Base-by-base conservation (phyloP, 1,140 invertebrate genomes). In the Drosophila seguyi region DNA sequence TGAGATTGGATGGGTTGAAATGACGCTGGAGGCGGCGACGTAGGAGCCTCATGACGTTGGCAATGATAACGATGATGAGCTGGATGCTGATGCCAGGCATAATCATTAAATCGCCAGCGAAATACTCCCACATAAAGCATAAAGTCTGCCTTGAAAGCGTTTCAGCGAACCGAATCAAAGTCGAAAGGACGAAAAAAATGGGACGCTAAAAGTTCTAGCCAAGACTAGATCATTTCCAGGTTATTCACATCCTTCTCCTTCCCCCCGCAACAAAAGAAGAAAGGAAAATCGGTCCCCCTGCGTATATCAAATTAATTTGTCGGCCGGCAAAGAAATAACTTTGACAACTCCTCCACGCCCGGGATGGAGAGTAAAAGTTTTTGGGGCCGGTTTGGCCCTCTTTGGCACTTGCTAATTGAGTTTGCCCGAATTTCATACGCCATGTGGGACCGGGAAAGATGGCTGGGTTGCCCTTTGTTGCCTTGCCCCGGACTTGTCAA, bases 291-390 rank as follows among this genome's bases (percentile, higher is more conserved):
- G 4, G 25, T 59, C 52, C 48, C 29, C 22, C 29, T n/a, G 36
- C 25, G 42, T 57, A 75, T 75, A 75, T 75, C 72, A 75, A 75
- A 75, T 75, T 75, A 75, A 77, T 77, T 76, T 74, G 39, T 31
- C 14, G 29, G 22, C 71, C 47, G 20, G 48, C 73, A 55, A 62
- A 72, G 68, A 38, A 74, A 74, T 62, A 74, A 75, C 74, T 77
- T 77, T 77, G 62, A 66, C 52, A 75, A 77, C 55, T 68, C 65
- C 36, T 53, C 27, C 44, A 25, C 44, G 42, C 34, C 27, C 63
- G 69, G 50, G 58, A 41, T 63, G 36, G 38, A 34, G 20, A 13
- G 36, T 14, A 66, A 41, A 69, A 69, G 36, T 27, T 69, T 67
- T 50, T 50, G 8, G 27, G 38, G 36, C 29, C 29, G 4, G 29